phyloP scores from a whole-genome alignment of 2,113 vertebrate genomes.

The Potamarius usumacintae region DNA sequence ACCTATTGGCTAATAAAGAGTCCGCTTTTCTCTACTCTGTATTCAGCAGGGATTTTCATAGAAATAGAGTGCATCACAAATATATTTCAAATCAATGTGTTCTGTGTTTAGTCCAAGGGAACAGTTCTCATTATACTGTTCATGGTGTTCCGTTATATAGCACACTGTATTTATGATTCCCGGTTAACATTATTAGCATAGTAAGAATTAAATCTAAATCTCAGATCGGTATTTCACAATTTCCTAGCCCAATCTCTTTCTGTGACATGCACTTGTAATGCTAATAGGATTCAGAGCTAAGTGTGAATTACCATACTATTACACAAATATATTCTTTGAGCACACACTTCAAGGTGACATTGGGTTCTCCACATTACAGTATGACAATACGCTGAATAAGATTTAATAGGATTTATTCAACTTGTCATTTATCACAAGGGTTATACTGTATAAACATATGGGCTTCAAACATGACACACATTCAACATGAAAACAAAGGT shows the following conservation, averaged over 20 bases:
- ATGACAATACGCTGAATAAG: constrained; percentile 72
- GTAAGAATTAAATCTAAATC: neutral
- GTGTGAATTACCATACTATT: constrained; percentile 75
- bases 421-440: constrained; percentile 71
- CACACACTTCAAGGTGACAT: constrained; percentile 75
- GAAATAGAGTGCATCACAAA: constrained; percentile 24
- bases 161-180: constrained; percentile 38
- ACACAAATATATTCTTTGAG: constrained; percentile 73
- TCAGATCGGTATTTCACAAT: neutral
- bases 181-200: constrained; percentile 36
- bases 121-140: constrained; percentile 39
- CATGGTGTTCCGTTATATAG: constrained; percentile 14
- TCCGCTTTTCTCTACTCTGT: constrained; percentile 26
- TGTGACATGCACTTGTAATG: constrained; percentile 63
- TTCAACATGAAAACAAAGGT: constrained; percentile 67
- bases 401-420: constrained; percentile 75
- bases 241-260: neutral
- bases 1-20: constrained; percentile 50
- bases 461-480: constrained; percentile 64
- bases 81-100: constrained; percentile 46
- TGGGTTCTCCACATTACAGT: constrained; percentile 65
- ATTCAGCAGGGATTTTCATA: constrained; percentile 45
- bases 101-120: constrained; percentile 42
- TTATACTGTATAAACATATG: constrained; percentile 69
- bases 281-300: constrained; percentile 68